Evolutionary conservation across 2,888 invertebrate genomes (phyloP), one percentile per base, ranked within the genome.

Genomic region (Athalia cordata): DNA sequence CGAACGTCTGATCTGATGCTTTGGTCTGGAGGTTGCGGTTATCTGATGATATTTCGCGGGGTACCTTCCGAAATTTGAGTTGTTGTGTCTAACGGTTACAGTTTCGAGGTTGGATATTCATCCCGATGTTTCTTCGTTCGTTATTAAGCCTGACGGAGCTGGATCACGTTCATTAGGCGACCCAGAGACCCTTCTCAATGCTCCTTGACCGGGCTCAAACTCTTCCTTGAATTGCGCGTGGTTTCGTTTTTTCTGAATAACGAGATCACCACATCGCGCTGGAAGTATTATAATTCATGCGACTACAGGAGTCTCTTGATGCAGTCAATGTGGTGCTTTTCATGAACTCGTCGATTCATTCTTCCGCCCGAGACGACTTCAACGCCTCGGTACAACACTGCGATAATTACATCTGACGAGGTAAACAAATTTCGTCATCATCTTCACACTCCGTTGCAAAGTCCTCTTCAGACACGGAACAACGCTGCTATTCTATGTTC

Each of bases 181-280:
- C n/a, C 4, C 68, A 4, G 15, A 68, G 0, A 52, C 55, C 68
- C 68, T 66, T 49, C 47, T 4, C 29, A 55, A 55, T 52, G 68
- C 55, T 55, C 55, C 68, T 68, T 68, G 68, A 68, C 68, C 68
- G 52, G 8, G 15, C 52, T n/a, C 68, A 11, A 52, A 50, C 50
- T 52, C 50, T 52, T 68, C 67, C 11, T 50, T 29, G 29, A 29
- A 29, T 13, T 5, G 59, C n/a, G n/a, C 13, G 13, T 5, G 13
- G 6, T 11, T 66, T 45, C 13, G 13, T 49, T 15, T 29, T n/a
- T 62, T 6, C 7, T 62, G 7, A 62, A 62, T 59, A 29, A 29
- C 29, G 29, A 29, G 29, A 29, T 29, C 29, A 29, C 29, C 29
- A 29, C 29, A 29, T 29, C 29, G 29, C 29, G 29, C 29, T 29